Evolutionary conservation across 2,113 vertebrate genomes (phyloP), one percentile per base, ranked within the genome.

Genomic region (Gasterosteus nipponicus): DNA sequence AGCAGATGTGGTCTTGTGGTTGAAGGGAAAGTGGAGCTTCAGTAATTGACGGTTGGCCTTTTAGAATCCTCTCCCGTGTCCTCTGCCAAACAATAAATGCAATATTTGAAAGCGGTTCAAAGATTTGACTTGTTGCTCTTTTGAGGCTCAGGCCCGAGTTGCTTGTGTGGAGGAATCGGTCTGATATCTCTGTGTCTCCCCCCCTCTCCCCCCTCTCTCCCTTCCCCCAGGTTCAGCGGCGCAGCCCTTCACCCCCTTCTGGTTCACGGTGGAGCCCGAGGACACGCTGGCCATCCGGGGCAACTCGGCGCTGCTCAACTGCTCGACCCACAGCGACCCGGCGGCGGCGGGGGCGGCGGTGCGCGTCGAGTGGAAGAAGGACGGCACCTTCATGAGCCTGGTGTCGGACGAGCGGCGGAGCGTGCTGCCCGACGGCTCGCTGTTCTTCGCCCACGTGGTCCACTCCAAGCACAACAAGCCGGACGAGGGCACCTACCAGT

Each of bases 401-500:
- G 94, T 91, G 22, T 95, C 96, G 0, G 98, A 99, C 42, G 97
- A 99, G 77, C 93, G 97, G 3, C 94, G 98, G 3, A 94, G 94
- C 81, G 91, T 99, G 64, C 94, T 99, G 4, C 91, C 95, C 0
- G 96, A 98, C 15, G 98, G 98, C 46, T 96, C 97, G 41, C 92
- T 99, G 57, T 85, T 96, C 80, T 96, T 99, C 86, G 92, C 80
- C 79, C 95, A 84, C 0, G 96, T 99, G 82, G 93, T 97, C 83
- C 98, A 99, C 90, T 96, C 96, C n/a, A 99, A 99, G 83, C 97
- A 99, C 78, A 98, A 98, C 72, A 99, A 98, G 80, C 98, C 97
- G 0, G 98, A 99, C 33, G 98, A 99, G 85, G 98, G 98, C 10
- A 93, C 94, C 76, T 99, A 99, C 33, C 98, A 99, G 73, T 99